A percentile compares a stretch with the other conserved stretches of the same genome.
Evolutionary conservation across 1,140 invertebrate species (phyloP).

Genomic region (Lordiphosa mommai): DNA sequence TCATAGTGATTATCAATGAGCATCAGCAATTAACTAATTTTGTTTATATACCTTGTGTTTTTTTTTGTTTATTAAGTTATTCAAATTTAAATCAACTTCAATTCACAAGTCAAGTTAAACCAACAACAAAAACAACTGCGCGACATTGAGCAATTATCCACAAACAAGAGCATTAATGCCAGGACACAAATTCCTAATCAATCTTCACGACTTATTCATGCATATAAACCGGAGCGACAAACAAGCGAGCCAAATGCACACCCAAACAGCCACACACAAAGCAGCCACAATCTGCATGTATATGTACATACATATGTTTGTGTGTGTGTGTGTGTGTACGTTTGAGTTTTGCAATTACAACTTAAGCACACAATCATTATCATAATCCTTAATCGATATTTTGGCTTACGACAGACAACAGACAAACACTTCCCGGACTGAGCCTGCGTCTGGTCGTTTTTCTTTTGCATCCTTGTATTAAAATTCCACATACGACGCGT

Average conservation of each 20-base stretch:
- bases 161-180: constrained; percentile 49
- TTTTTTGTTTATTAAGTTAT: too few species aligned
- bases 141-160: constrained; percentile 52
- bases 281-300: neutral
- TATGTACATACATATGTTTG: neutral
- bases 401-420: constrained; percentile 54
- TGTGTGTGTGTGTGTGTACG: constrained; percentile 28
- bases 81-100: too few species aligned
- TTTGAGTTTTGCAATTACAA: constrained; percentile 67
- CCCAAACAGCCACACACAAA: constrained; percentile 11
- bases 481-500: constrained; percentile 47
- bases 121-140: constrained; percentile 28
- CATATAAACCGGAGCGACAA: constrained; percentile 56
- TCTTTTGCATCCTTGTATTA: constrained; percentile 37
- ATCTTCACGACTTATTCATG: constrained; percentile 61
- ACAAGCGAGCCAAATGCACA: constrained; percentile 15
- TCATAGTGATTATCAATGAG: too few species aligned
- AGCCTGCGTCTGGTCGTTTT: neutral
- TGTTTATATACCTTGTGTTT: too few species aligned
- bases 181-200: constrained; percentile 60
- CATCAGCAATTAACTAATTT: too few species aligned
- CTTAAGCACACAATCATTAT: constrained; percentile 73
- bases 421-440: constrained; percentile 20
- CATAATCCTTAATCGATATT: constrained; percentile 76
- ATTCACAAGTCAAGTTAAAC: too few species aligned